These are phyloP conservation scores for Cepaea hortensis DNA, from an alignment of 2,888 invertebrate genomes.

Conservation along the genomic window DNA sequence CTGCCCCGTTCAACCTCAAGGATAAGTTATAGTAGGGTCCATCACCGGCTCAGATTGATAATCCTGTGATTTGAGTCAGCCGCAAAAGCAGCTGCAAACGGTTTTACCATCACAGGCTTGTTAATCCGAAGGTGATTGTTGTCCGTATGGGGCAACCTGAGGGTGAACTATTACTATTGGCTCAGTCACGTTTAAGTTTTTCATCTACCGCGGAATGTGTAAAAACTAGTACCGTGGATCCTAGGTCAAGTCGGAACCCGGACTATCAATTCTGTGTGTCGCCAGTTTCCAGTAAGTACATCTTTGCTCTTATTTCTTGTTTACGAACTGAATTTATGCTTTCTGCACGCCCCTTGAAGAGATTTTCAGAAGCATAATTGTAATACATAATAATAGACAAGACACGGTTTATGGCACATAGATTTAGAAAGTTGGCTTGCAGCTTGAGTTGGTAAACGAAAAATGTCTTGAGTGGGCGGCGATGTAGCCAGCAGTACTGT, in stretches of 20 bases:
- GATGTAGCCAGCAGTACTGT: neutral
- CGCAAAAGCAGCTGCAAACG: too few relatives aligned
- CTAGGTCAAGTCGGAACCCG: conserved; percentile 28
- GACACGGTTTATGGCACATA: neutral
- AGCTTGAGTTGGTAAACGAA: neutral
- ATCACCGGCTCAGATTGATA: too few relatives aligned
- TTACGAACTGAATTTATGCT: neutral
- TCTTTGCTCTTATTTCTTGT: neutral
- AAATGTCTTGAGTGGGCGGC: conserved; percentile 35
- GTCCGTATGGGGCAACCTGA: too few relatives aligned
- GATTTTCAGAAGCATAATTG: neutral
- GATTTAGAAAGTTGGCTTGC: neutral
- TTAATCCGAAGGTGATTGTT: too few relatives aligned
- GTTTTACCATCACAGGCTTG: too few relatives aligned
- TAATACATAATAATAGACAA: neutral
- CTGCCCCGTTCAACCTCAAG: too few relatives aligned
- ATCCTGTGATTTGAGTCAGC: too few relatives aligned
- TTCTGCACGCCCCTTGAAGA: neutral
- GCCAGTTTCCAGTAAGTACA: neutral
- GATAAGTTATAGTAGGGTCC: too few relatives aligned
- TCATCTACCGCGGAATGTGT: neutral
- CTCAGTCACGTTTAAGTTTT: too few relatives aligned
- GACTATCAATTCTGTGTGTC: conserved; percentile 14
- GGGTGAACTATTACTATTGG: too few relatives aligned
- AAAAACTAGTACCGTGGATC: conserved; percentile 25